These are phyloP conservation scores for Cichlasoma orientale DNA, from an alignment of 2,797 vertebrate species.

Conservation along the genomic window DNA sequence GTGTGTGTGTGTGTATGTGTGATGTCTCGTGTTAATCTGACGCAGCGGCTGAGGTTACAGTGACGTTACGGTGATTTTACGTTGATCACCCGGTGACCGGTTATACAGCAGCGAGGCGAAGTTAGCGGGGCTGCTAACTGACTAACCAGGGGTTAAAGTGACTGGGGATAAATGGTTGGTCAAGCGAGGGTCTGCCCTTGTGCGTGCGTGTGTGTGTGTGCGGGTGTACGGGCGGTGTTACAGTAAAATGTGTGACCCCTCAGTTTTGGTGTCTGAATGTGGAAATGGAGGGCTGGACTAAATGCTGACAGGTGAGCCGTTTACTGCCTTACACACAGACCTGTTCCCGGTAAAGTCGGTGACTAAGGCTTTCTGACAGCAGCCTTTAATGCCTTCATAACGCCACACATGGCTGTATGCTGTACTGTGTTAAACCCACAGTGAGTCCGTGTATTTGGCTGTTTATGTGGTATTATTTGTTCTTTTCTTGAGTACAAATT, in stretches of 20 bases:
- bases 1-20: not conserved
- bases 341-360: not conserved
- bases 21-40: constrained; percentile 48
- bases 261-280: constrained; percentile 1
- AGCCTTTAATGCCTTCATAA: not conserved
- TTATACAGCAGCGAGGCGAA: not conserved
- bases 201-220: constrained; percentile 5
- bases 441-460: not conserved
- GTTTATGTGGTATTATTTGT: not conserved
- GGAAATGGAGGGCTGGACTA: not conserved
- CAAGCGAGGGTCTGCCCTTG: constrained; percentile 36
- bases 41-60: constrained; percentile 66
- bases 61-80: constrained; percentile 65
- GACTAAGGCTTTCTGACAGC: constrained; percentile 8
- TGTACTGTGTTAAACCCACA: not conserved
- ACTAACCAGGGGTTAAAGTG: constrained; percentile 25
- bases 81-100: constrained; percentile 28
- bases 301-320: constrained; percentile 8
- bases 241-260: constrained; percentile 21
- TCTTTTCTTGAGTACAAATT: no score
- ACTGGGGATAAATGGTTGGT: constrained; percentile 15
- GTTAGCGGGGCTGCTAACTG: constrained; percentile 39
- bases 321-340: not conserved
- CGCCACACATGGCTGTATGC: not conserved
- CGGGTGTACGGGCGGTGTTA: constrained; percentile 9